Conservation (phyloP, 2,113 vertebrate species). For the Apteryx owenii region DNA sequence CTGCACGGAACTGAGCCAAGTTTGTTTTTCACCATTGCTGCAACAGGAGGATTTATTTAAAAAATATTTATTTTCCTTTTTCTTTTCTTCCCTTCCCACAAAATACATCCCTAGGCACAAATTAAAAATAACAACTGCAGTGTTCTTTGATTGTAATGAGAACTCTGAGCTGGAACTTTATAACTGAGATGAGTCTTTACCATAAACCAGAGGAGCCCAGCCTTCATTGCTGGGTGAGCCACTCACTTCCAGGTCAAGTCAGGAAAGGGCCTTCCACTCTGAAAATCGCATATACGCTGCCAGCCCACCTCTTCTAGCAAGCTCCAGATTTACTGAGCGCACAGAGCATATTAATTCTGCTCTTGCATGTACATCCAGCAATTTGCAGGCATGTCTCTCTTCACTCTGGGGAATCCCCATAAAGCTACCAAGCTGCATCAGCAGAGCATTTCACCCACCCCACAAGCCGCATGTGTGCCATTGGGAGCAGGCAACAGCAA, state of each 20-base stretch:
- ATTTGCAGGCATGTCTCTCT: neutral
- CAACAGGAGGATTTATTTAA: neutral
- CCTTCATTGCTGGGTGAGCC: neutral
- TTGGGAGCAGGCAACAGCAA: neutral
- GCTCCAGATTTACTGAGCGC: neutral
- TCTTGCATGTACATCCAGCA: neutral
- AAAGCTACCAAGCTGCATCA: neutral
- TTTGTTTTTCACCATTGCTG: neutral
- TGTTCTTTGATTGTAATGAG: neutral
- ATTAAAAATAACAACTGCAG: conserved; percentile 2
- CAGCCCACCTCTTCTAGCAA: neutral
- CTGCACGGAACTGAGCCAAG: neutral
- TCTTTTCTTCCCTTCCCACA: rapidly evolving
- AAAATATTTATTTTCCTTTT: neutral
- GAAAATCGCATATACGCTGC: neutral
- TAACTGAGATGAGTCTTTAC: neutral
- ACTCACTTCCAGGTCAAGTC: neutral
- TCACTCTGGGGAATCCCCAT: rapidly evolving
- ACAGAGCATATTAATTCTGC: neutral
- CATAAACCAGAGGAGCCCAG: neutral
- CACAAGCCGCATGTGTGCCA: rapidly evolving
- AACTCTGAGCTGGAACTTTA: neutral
- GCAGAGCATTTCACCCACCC: neutral
- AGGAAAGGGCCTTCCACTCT: neutral
- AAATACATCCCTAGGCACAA: neutral